phyloP scores from a whole-genome alignment of 1,140 invertebrate genomes.

The Bicyclus anynana region DNA sequence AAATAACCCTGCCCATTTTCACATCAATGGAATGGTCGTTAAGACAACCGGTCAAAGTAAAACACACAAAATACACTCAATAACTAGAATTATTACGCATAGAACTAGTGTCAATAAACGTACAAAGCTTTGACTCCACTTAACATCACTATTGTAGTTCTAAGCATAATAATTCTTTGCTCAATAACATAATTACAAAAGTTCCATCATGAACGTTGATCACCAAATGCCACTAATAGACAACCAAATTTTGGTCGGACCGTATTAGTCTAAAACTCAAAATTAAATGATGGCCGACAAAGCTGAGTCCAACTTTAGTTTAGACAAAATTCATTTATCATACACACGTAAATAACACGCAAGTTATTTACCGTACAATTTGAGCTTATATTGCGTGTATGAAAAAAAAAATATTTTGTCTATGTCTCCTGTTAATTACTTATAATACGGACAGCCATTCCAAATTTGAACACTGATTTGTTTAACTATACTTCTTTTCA shows the following conservation, averaged over 20 bases:
- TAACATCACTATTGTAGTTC: too few species aligned
- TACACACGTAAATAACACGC: too few species aligned
- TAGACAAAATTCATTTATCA: too few species aligned
- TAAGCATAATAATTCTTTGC: too few species aligned
- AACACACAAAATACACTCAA: conserved; percentile 18
- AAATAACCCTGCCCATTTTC: conserved; percentile 15
- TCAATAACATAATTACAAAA: too few species aligned
- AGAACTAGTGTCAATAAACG: too few species aligned
- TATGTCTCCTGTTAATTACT: too few species aligned
- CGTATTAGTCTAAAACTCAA: background rate
- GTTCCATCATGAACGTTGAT: conserved; percentile 2
- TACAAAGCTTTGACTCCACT: too few species aligned
- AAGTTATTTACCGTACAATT: background rate
- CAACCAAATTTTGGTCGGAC: background rate
- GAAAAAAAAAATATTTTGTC: background rate
- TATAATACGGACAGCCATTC: conserved; percentile 15
- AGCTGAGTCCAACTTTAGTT: too few species aligned
- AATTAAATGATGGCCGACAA: background rate
- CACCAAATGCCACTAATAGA: background rate
- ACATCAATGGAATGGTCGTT: conserved; percentile 21
- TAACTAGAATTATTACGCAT: too few species aligned
- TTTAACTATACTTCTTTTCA: background rate
- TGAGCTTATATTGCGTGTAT: background rate
- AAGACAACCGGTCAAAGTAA: conserved; percentile 7
- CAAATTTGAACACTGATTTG: conserved; percentile 23